phyloP scores from a whole-genome alignment of 2,888 invertebrate genomes.

The Choristoneura rosaceana region DNA sequence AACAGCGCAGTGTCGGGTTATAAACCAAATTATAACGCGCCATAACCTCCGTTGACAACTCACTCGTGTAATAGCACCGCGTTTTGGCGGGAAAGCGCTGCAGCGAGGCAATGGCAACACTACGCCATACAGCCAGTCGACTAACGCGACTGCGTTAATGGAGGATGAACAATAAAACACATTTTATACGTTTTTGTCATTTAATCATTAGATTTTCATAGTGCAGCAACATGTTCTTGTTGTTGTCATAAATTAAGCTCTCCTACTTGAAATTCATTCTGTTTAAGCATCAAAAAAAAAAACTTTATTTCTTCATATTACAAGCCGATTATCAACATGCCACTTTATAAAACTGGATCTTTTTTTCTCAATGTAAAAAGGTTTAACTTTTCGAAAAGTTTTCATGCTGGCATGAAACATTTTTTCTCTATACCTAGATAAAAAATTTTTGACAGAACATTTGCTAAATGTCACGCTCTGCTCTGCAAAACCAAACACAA shows the following conservation, averaged over 20 bases:
- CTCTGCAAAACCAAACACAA: slow-evolving; percentile 25
- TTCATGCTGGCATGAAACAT: not conserved
- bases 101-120: slow-evolving; percentile 55
- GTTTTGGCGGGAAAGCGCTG: slow-evolving; percentile 73
- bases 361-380: not conserved
- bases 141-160: slow-evolving; percentile 71
- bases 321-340: too few relatives aligned
- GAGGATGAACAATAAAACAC: slow-evolving; percentile 76
- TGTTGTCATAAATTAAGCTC: not conserved
- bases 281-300: too few relatives aligned
- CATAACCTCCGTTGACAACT: slow-evolving; percentile 80
- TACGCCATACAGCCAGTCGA: slow-evolving; percentile 63
- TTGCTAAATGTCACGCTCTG: slow-evolving; percentile 35
- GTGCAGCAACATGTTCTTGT: slow-evolving; percentile 21
- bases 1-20: slow-evolving; percentile 75
- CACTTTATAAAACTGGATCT: not conserved
- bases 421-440: not conserved
- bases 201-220: slow-evolving; percentile 47
- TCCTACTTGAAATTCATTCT: too few relatives aligned
- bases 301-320: too few relatives aligned
- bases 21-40: slow-evolving; percentile 84
- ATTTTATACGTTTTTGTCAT: slow-evolving; percentile 68
- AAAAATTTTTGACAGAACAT: not conserved
- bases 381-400: not conserved
- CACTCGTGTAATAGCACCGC: slow-evolving; percentile 82